A percentile compares a stretch with the other conserved stretches of the same genome.
phyloP scores from a whole-genome alignment of 2,888 invertebrate species.

The Xestia xanthographa region DNA sequence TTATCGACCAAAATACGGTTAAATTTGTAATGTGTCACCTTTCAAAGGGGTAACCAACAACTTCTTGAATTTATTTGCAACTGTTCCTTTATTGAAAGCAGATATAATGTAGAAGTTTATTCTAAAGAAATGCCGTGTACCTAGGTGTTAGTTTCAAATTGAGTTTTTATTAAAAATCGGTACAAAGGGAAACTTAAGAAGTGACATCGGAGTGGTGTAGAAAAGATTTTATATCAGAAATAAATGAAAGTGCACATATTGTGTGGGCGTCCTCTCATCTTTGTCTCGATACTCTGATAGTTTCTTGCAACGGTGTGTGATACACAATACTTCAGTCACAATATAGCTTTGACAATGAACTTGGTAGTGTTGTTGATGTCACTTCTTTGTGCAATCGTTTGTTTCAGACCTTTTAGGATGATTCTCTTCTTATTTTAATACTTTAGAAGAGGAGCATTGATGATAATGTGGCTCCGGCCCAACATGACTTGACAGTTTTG shows the following conservation, averaged over 20 bases:
- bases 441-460: neutral
- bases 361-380: constrained; percentile 5
- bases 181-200: constrained; percentile 34
- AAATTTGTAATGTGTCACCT: constrained; percentile 9
- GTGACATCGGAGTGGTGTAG: constrained; percentile 24
- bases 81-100: constrained; percentile 36
- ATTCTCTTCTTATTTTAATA: no score
- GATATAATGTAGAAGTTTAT: constrained; percentile 58
- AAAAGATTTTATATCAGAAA: constrained; percentile 43
- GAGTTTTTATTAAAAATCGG: constrained; percentile 20
- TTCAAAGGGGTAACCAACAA: constrained; percentile 31
- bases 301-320: constrained; percentile 26
- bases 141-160: constrained; percentile 26
- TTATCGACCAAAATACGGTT: constrained; percentile 4
- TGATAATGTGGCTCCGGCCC: no score
- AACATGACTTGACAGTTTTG: neutral
- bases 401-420: neutral
- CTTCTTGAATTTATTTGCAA: constrained; percentile 46
- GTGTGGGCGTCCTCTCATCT: constrained; percentile 29
- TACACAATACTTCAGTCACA: constrained; percentile 34
- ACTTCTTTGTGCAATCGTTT: neutral
- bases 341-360: constrained; percentile 11
- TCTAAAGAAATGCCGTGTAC: constrained; percentile 24
- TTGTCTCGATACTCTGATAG: constrained; percentile 16
- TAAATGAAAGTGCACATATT: constrained; percentile 18